Conservation (phyloP, 2,888 invertebrate genomes). For the Volucella zonaria region DNA sequence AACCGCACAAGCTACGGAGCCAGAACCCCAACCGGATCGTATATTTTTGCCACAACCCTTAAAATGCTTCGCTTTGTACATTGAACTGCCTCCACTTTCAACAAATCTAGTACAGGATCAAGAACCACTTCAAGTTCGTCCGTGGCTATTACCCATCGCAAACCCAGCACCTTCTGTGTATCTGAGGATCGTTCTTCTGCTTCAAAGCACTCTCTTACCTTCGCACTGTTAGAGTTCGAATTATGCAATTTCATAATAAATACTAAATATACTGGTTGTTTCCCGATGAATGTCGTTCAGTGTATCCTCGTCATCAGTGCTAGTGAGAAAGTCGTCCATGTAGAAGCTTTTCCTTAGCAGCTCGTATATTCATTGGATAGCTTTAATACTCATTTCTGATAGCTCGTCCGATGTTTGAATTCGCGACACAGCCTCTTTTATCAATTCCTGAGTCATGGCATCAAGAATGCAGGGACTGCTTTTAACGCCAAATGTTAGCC, state of each 20-base stretch:
- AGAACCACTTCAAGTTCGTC: too few species aligned
- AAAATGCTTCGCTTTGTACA: too few species aligned
- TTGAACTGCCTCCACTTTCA: too few species aligned
- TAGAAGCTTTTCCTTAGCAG: too few species aligned
- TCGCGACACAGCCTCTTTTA: not conserved
- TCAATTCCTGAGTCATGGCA: not conserved
- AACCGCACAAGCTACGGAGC: slow-evolving; percentile 10
- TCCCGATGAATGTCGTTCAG: not conserved
- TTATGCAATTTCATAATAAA: not conserved
- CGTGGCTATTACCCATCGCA: too few species aligned
- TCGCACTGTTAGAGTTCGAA: not conserved
- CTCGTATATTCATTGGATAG: not conserved
- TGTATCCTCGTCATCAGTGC: not conserved
- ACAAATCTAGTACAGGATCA: too few species aligned
- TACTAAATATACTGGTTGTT: not conserved
- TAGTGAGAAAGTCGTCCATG: too few species aligned
- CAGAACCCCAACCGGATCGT: slow-evolving; percentile 15
- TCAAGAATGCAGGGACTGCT: slow-evolving; percentile 7
- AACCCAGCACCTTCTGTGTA: not conserved
- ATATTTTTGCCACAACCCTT: slow-evolving; percentile 28
- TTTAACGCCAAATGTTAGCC: slow-evolving; percentile 4
- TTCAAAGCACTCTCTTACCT: slow-evolving; percentile 4
- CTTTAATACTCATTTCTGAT: not conserved
- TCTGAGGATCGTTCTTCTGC: not conserved
- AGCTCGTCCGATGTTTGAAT: not conserved